Base-by-base conservation (phyloP, 2,888 invertebrate genomes). In the Netelia virgata region DNA sequence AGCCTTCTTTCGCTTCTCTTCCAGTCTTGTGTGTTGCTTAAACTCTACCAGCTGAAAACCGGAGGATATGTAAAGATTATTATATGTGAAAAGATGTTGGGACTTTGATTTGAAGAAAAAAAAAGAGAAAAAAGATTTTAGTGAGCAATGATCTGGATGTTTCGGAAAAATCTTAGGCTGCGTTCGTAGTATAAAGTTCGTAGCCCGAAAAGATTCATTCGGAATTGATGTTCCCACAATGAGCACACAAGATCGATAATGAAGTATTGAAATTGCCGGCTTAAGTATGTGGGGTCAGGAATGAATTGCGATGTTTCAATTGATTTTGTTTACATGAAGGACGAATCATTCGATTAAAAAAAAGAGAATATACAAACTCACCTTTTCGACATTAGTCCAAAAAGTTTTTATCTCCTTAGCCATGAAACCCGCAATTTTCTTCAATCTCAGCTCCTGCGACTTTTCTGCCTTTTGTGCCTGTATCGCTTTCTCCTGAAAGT, bases 311-410 rank as follows among this genome's bases (percentile, higher is more conserved):
- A 18, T 66, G 20, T 36, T 14, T 28, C 43, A 5, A 28, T 20
- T 53, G 11, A 18, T 11, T 73, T 47, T 47, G 11, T 47, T 47
- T 5, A 6, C 10, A 47, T 23, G 18, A 59, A 59, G 10, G 28
- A 20, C 1, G 14, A 59, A 55, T 63, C 43, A 50, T 36, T 69
- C 61, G 9, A 43, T n/a, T 8, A 53, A 10, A 28, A 77, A 70
- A 53, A 14, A 41, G 11, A 47, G 76, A 55, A 80, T 59, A 41
- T 66, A 63, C 16, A 10, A 68, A 78, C 69, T 83, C 81, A 97
- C 96, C 95, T 99, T 99, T 94, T 99, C 98, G 10, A 99, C 98
- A 94, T 98, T 98, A 3, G 96, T 94, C 99, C 99, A 99, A 94
- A 99, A 99, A 77, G 96, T 97, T 92, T 97, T 96, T 3, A 99